Evolutionary conservation across 2,797 vertebrate genomes (phyloP).

Genomic region (Neostethus bicornis): DNA sequence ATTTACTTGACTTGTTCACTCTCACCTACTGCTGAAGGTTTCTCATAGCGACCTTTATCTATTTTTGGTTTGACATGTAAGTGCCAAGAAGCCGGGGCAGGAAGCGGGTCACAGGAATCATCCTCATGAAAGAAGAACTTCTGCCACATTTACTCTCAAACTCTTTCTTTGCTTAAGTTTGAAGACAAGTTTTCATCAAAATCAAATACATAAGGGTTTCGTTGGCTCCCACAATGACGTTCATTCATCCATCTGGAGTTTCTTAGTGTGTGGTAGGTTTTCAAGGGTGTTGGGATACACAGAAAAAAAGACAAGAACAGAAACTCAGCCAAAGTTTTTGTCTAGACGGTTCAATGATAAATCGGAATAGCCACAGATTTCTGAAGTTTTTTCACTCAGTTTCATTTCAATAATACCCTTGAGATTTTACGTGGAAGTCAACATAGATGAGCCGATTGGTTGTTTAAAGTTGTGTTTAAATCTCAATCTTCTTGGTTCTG

Average conservation of each 20-base stretch:
- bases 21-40: not conserved
- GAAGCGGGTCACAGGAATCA: not conserved
- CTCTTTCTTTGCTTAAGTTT: not conserved
- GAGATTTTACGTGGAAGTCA: slow-evolving; percentile 1
- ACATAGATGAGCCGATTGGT: not conserved
- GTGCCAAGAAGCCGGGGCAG: not conserved
- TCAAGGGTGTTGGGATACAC: not conserved
- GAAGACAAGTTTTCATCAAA: not conserved
- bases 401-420: not conserved
- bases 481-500: slow-evolving; percentile 22
- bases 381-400: not conserved
- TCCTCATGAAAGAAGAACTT: not conserved
- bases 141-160: not conserved
- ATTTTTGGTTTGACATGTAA: not conserved
- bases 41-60: slow-evolving; percentile 1
- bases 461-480: not conserved
- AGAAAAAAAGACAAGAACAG: not conserved
- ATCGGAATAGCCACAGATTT: not conserved
- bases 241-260: not conserved
- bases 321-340: not conserved
- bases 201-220: not conserved
- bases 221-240: not conserved
- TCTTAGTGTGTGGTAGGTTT: not conserved
- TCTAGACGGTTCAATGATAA: not conserved
- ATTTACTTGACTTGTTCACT: not conserved